Evolutionary conservation across 1,140 invertebrate species (phyloP).

Genomic region (Papilio glaucus): DNA sequence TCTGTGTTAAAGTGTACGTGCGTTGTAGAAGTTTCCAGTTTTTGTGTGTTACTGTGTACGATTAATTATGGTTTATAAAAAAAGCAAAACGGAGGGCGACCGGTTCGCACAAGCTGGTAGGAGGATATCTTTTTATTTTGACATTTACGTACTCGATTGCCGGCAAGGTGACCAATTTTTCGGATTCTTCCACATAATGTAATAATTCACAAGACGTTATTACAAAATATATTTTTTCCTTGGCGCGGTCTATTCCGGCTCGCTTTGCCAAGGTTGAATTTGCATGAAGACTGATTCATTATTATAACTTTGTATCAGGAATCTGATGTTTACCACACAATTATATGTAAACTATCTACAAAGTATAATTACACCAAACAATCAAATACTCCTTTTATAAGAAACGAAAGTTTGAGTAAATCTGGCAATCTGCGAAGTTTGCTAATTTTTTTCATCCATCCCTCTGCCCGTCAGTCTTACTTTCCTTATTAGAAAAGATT

Average conservation of each 20-base stretch:
- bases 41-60: neutral
- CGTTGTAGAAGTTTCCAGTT: neutral
- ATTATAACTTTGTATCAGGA: neutral
- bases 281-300: neutral
- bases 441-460: too few relatives aligned
- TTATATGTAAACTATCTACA: neutral
- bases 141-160: neutral
- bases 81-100: neutral
- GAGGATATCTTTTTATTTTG: neutral
- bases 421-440: too few relatives aligned
- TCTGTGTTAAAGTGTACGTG: neutral
- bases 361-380: neutral
- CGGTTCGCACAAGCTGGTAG: neutral
- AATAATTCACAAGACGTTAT: neutral
- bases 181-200: neutral
- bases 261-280: neutral
- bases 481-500: too few relatives aligned
- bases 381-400: too few relatives aligned
- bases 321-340: neutral
- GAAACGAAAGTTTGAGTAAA: too few relatives aligned
- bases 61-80: slow-evolving; percentile 14
- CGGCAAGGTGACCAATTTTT: neutral
- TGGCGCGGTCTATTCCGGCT: neutral
- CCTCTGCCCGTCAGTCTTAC: too few relatives aligned
- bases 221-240: slow-evolving; percentile 9